Evolutionary conservation across 2,888 invertebrate species (phyloP).

Genomic region (Mayetiola destructor): DNA sequence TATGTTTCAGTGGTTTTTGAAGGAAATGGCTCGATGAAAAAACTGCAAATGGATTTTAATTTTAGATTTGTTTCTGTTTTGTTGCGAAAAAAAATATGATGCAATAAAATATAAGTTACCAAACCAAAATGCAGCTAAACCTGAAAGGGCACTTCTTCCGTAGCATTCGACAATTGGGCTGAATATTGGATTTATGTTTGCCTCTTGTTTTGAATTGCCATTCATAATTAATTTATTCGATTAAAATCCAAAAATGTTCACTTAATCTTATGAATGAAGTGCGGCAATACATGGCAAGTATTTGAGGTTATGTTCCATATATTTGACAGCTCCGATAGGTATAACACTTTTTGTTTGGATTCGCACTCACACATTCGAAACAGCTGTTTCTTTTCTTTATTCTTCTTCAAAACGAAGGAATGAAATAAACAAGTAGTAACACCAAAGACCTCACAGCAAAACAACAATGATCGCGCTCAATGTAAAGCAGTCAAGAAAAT

Average conservation of each 20-base stretch:
- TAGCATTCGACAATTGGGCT: background rate
- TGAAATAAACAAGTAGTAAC: background rate
- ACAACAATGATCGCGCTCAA: background rate
- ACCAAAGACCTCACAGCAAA: background rate
- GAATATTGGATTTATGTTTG: background rate
- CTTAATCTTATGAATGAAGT: background rate
- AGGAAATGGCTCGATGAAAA: conserved; percentile 35
- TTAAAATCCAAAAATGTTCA: background rate
- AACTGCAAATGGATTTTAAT: conserved; percentile 23
- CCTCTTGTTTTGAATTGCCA: background rate
- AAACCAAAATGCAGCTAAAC: conserved; percentile 1
- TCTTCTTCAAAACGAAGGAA: background rate
- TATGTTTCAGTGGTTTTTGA: conserved; percentile 31
- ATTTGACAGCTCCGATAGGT: background rate
- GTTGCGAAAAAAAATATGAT: background rate
- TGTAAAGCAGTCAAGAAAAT: background rate
- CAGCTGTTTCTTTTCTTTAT: background rate
- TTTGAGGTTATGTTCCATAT: background rate
- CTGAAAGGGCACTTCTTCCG: background rate
- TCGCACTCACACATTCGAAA: background rate
- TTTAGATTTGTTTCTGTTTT: background rate
- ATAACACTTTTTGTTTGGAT: too few species aligned
- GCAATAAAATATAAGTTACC: background rate
- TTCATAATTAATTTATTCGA: too few species aligned
- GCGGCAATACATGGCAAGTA: background rate